phyloP scores from a whole-genome alignment of 1,140 invertebrate genomes.

The Trichomalopsis sarcophagae region DNA sequence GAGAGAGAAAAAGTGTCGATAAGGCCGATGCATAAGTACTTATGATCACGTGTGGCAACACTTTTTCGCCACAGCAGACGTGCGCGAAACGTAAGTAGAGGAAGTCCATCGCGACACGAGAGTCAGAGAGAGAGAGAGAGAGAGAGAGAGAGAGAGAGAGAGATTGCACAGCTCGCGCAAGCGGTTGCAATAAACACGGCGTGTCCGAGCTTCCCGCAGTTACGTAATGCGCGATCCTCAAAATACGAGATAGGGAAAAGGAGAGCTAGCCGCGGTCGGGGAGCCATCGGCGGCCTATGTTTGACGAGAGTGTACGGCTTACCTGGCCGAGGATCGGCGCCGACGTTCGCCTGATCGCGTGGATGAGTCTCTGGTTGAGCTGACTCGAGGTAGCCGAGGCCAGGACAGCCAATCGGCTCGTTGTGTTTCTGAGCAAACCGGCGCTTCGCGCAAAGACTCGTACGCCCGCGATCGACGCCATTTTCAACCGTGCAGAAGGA shows the following conservation, averaged over 20 bases:
- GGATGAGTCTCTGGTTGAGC: constrained; percentile 49
- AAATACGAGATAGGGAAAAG: constrained; percentile 4
- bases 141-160: neutral
- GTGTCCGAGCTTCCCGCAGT: neutral
- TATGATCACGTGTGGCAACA: neutral
- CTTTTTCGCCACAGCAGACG: neutral
- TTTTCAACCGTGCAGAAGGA: constrained; percentile 55
- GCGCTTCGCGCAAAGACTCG: constrained; percentile 60
- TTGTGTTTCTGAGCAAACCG: constrained; percentile 56
- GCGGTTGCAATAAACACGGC: neutral
- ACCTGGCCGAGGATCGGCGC: constrained; percentile 56
- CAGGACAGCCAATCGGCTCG: constrained; percentile 46
- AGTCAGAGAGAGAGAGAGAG: neutral
- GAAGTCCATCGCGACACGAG: neutral
- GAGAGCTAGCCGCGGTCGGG: neutral
- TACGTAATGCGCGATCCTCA: constrained; percentile 19
- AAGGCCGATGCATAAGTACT: neutral
- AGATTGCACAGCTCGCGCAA: neutral
- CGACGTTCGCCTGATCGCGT: constrained; percentile 36
- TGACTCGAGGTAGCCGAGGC: constrained; percentile 27
- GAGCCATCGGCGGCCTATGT: neutral
- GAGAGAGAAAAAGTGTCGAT: neutral
- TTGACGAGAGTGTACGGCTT: constrained; percentile 39
- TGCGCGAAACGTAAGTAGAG: no score
- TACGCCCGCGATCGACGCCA: constrained; percentile 62